phyloP scores from a whole-genome alignment of 2,113 vertebrate species.

The Oreochromis niloticus region DNA sequence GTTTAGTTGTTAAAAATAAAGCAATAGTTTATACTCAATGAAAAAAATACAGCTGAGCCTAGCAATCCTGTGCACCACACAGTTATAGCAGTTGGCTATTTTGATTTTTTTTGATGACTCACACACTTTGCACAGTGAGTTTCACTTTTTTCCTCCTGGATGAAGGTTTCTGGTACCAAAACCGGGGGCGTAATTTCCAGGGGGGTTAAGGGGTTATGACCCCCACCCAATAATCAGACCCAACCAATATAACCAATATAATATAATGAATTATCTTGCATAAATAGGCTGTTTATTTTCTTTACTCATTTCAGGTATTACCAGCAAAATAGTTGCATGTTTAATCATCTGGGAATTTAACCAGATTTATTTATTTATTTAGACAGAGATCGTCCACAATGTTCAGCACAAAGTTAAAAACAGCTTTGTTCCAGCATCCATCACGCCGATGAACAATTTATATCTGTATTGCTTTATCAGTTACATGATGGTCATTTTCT shows the following conservation, averaged over 20 bases:
- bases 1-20: not conserved
- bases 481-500: not conserved
- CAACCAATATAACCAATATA: too few relatives aligned
- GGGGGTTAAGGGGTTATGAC: too few relatives aligned
- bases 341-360: too few relatives aligned
- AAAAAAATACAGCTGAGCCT: not conserved
- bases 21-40: not conserved
- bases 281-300: too few relatives aligned
- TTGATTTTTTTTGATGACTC: not conserved
- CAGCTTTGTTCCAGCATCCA: not conserved
- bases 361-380: too few relatives aligned
- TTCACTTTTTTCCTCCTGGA: not conserved
- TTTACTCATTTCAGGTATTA: too few relatives aligned
- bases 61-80: not conserved
- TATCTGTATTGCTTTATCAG: not conserved
- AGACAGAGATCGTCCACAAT: too few relatives aligned
- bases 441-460: not conserved
- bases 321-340: too few relatives aligned
- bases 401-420: not conserved
- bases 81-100: too few relatives aligned
- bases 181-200: too few relatives aligned
- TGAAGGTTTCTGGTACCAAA: not conserved
- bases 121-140: not conserved
- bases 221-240: too few relatives aligned
- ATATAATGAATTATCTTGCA: too few relatives aligned